Conservation (phyloP, 2,113 vertebrate genomes). For the Gobiocypris rarus region DNA sequence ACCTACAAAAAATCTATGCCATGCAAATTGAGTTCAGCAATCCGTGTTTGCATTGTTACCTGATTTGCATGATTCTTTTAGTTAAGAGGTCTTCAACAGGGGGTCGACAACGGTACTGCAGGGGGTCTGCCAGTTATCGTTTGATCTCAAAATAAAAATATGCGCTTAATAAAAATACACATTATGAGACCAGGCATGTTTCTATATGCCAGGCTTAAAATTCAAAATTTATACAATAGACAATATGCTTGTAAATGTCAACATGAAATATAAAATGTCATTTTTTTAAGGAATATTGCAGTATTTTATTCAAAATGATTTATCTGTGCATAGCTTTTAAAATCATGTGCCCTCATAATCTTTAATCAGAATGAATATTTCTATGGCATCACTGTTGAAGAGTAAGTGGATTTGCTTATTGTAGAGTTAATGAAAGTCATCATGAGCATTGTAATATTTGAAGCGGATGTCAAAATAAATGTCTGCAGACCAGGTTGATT, state of each 20-base stretch:
- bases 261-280: too few species aligned
- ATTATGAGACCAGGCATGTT: background rate
- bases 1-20: background rate
- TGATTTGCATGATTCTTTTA: slow-evolving; percentile 12
- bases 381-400: too few species aligned
- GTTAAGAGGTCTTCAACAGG: slow-evolving; percentile 19
- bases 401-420: too few species aligned
- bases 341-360: too few species aligned
- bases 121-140: background rate
- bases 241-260: background rate
- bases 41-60: background rate
- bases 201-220: background rate
- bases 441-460: too few species aligned
- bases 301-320: too few species aligned
- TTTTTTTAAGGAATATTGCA: too few species aligned
- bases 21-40: background rate
- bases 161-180: background rate
- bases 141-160: slow-evolving; percentile 3
- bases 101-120: background rate
- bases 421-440: too few species aligned
- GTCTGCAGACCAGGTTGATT: too few species aligned
- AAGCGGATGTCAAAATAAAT: too few species aligned
- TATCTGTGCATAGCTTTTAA: too few species aligned
- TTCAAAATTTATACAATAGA: background rate
- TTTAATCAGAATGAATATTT: too few species aligned